phyloP scores from a whole-genome alignment of 2,888 invertebrate genomes.

The Noctua pronuba region DNA sequence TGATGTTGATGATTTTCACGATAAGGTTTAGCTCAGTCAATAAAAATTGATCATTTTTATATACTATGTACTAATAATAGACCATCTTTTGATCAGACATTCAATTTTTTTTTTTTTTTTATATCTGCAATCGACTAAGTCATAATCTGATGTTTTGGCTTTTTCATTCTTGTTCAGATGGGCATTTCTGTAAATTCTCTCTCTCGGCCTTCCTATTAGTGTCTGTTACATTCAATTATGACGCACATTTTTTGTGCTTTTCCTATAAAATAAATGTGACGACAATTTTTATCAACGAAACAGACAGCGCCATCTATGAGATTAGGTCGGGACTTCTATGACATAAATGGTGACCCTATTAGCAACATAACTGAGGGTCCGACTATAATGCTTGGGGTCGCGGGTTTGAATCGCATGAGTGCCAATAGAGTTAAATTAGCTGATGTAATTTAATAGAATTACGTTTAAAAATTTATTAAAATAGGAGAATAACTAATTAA shows the following conservation, averaged over 20 bases:
- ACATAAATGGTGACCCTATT: conserved; percentile 14
- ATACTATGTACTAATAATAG: not conserved
- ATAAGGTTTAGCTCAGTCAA: not conserved
- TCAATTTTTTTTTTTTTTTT: no score
- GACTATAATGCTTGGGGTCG: conserved; percentile 1
- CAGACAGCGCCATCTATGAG: conserved; percentile 49
- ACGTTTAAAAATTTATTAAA: no score
- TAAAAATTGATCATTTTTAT: not conserved
- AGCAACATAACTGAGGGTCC: not conserved
- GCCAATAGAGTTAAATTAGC: not conserved
- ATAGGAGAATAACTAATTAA: no score
- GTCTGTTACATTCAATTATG: no score
- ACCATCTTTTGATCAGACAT: no score
- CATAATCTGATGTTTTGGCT: no score
- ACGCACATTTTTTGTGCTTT: not conserved
- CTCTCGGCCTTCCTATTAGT: no score
- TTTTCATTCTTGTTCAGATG: no score
- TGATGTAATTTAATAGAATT: not conserved
- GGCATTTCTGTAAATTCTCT: no score
- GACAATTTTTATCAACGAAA: not conserved
- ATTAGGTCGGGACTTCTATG: conserved; percentile 5
- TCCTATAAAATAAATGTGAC: not conserved
- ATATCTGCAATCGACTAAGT: no score
- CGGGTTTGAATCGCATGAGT: not conserved
- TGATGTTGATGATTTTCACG: not conserved